Percentiles rank a stretch among this genome's conserved stretches.
phyloP scores from a whole-genome alignment of 92 coral and sea anemone genomes.

The Phenganax stokvisi region DNA sequence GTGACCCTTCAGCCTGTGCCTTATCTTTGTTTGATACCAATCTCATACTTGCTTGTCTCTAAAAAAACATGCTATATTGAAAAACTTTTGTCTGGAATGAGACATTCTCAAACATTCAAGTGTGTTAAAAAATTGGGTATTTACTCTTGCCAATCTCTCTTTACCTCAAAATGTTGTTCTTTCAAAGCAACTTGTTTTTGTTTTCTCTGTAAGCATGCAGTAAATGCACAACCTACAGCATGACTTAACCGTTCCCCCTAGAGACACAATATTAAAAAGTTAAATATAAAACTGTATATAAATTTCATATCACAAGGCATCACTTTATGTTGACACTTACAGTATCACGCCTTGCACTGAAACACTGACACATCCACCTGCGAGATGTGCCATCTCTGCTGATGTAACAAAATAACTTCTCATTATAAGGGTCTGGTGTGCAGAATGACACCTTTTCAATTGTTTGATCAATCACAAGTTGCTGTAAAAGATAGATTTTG shows the following conservation, averaged over 20 bases:
- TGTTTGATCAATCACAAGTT: conserved; percentile 93
- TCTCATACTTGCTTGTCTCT: conserved; percentile 33
- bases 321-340: conserved; percentile 44
- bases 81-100: not conserved
- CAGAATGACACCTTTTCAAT: conserved; percentile 99
- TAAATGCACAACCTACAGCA: conserved; percentile 99
- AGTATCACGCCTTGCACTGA: conserved; percentile 84
- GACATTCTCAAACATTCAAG: no score
- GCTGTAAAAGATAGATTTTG: conserved; percentile 53
- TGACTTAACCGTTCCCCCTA: conserved; percentile 98
- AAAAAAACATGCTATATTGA: not conserved
- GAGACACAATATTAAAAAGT: not conserved
- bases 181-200: conserved; percentile 92
- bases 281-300: not conserved
- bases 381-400: conserved; percentile 97
- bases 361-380: conserved; percentile 98
- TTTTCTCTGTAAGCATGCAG: conserved; percentile 95
- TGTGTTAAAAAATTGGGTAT: no score
- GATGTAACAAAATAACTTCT: conserved; percentile 86
- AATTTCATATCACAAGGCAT: no score
- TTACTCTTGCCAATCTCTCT: not conserved
- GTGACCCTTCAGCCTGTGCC: conserved; percentile 2
- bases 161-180: conserved; percentile 53
- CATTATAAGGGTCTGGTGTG: conserved; percentile 95
- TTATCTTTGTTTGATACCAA: conserved; percentile 40